phyloP scores from a whole-genome alignment of 2,888 invertebrate genomes.

The Pollenia labialis region DNA sequence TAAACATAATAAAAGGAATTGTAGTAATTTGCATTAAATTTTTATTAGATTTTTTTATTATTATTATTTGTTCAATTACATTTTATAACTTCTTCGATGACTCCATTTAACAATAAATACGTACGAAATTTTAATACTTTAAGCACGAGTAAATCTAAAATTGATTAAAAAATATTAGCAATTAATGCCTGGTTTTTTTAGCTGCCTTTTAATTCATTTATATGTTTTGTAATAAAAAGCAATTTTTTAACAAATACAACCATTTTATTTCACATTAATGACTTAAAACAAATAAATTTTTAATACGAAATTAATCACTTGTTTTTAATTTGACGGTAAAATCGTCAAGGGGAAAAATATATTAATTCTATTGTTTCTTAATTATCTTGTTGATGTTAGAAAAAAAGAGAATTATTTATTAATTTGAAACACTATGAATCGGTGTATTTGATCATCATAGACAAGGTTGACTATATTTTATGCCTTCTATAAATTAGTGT shows the following conservation, averaged over 20 bases:
- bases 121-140: neutral
- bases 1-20: neutral
- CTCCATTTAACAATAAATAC: conserved; percentile 1
- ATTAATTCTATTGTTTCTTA: conserved; percentile 41
- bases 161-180: neutral
- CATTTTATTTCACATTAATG: conserved; percentile 35
- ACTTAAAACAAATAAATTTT: conserved; percentile 35
- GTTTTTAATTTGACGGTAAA: conserved; percentile 17
- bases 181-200: too few relatives aligned
- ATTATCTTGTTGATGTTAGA: conserved; percentile 39
- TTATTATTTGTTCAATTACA: conserved; percentile 5
- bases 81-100: conserved; percentile 1
- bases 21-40: neutral
- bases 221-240: conserved; percentile 13
- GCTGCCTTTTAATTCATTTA: conserved; percentile 10
- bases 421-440: conserved; percentile 21
- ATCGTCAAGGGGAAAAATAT: conserved; percentile 5
- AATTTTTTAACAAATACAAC: neutral
- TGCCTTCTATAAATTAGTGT: conserved; percentile 17
- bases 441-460: conserved; percentile 31
- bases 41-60: neutral
- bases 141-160: neutral
- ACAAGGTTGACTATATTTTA: conserved; percentile 34
- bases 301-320: conserved; percentile 35
- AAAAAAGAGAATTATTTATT: conserved; percentile 23